Percentiles rank a stretch among this genome's conserved stretches.
Conservation (phyloP, 2,113 vertebrate genomes). For the Seriola quinqueradiata region DNA sequence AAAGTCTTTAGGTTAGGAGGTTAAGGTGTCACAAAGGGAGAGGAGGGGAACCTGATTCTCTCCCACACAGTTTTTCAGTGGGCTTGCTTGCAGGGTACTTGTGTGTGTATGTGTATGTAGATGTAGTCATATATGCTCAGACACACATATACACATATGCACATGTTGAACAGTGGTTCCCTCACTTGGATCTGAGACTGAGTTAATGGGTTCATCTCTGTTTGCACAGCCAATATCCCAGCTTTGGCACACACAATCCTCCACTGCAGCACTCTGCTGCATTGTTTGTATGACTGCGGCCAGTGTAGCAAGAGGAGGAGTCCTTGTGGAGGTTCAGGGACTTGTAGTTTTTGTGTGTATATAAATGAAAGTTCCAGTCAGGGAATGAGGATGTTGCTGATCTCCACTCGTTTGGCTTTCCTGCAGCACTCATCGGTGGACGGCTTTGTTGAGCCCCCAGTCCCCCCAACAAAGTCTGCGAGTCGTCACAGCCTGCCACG, state of each 20-base stretch:
- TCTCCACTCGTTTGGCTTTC: slow-evolving; percentile 25
- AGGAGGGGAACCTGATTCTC: slow-evolving; percentile 12
- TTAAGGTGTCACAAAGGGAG: slow-evolving; percentile 43
- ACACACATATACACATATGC: neutral
- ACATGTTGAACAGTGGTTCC: slow-evolving; percentile 1
- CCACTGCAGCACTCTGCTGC: slow-evolving; percentile 51
- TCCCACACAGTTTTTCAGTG: neutral
- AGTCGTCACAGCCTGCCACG: slow-evolving; percentile 94
- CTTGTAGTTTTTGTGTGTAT: neutral
- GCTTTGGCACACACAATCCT: slow-evolving; percentile 34
- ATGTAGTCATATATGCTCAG: neutral
- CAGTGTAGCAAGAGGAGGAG: neutral
- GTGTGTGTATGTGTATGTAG: slow-evolving; percentile 4
- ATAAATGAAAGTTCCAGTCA: slow-evolving; percentile 1
- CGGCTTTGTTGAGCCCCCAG: slow-evolving; percentile 89
- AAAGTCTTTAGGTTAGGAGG: slow-evolving; percentile 44
- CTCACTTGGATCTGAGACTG: neutral
- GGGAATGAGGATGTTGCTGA: slow-evolving; percentile 34
- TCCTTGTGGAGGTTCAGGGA: slow-evolving; percentile 4
- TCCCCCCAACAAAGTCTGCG: slow-evolving; percentile 90
- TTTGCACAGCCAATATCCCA: slow-evolving; percentile 37
- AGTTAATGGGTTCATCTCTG: slow-evolving; percentile 40
- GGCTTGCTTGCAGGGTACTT: neutral
- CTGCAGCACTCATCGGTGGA: slow-evolving; percentile 93
- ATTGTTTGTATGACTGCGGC: slow-evolving; percentile 24